Evolutionary conservation across 2,113 vertebrate species (phyloP), one percentile per base, ranked within the genome.

Genomic region (Cinclus mexicanus): DNA sequence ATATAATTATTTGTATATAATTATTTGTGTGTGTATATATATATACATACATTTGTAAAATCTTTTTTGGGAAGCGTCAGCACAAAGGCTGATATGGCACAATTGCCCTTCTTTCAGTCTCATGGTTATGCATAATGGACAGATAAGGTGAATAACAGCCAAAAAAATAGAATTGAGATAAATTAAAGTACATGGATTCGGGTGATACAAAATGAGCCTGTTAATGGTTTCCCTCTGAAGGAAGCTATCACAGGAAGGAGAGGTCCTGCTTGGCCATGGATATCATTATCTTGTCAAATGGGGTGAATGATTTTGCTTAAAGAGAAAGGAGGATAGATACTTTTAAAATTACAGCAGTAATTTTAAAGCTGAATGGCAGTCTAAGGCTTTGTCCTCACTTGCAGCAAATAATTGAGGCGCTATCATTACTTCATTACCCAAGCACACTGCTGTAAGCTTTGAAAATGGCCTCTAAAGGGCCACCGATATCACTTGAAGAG

Each of bases 261-360:
- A 61, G 29, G 63, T 29, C 31, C 55, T 84, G 80, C 74, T 60
- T 61, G 82, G 56, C 37, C 50, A 53, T 0, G 1, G 35, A 52
- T 31, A 13, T 50, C 41, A 78, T 93, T 75, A 60, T 24, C 70
- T 75, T 89, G 71, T 67, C 63, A 87, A 96, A 88, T 26, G 15
- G 39, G 22, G 29, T 37, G 53, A 57, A 74, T 91, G 68, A 78
- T 85, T 90, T 83, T 76, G 35, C n/a, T 96, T 91, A 75, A 94
- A 68, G 35, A 80, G 77, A 92, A 79, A 83, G 67, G 83, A 91
- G 70, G 47, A 64, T 41, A 69, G 33, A 44, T 56, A 52, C 53
- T 86, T 88, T 71, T 77, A 64, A 89, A 96, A 92, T 95, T 83
- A 77, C 42, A 83, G 42, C 78, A 69, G 31, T 93, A 89, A 93